Evolutionary conservation across 2,888 invertebrate genomes (phyloP).

Genomic region (Tanytarsus gracilentus): DNA sequence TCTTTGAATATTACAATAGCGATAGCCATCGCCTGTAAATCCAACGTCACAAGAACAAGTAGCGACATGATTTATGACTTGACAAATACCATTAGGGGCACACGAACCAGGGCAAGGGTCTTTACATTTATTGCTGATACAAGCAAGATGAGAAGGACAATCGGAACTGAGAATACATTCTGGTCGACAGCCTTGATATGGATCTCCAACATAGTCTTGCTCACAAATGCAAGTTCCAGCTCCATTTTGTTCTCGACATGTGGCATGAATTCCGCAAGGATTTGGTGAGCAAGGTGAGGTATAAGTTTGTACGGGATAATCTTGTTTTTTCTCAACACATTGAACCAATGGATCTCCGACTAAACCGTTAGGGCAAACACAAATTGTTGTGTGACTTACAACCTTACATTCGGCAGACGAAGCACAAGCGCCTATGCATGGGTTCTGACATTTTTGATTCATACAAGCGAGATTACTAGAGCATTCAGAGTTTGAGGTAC

Average conservation of each 20-base stretch:
- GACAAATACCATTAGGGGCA: constrained; percentile 63
- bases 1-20: constrained; percentile 47
- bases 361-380: constrained; percentile 58
- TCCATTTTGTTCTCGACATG: constrained; percentile 55
- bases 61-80: constrained; percentile 62
- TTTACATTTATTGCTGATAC: constrained; percentile 61
- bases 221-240: constrained; percentile 64
- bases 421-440: constrained; percentile 70
- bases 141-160: constrained; percentile 60
- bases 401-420: constrained; percentile 60
- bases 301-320: no score
- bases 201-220: constrained; percentile 64
- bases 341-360: constrained; percentile 64
- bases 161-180: constrained; percentile 65
- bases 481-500: constrained; percentile 70
- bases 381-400: constrained; percentile 69
- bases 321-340: constrained; percentile 33
- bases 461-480: constrained; percentile 63
- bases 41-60: constrained; percentile 58
- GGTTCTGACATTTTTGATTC: constrained; percentile 70
- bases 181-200: constrained; percentile 65
- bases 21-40: constrained; percentile 68
- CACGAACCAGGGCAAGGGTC: constrained; percentile 74
- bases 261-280: constrained; percentile 72
- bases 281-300: constrained; percentile 68